Base-by-base conservation (phyloP, 2,888 invertebrate species). In the Loripinus fragilis region DNA sequence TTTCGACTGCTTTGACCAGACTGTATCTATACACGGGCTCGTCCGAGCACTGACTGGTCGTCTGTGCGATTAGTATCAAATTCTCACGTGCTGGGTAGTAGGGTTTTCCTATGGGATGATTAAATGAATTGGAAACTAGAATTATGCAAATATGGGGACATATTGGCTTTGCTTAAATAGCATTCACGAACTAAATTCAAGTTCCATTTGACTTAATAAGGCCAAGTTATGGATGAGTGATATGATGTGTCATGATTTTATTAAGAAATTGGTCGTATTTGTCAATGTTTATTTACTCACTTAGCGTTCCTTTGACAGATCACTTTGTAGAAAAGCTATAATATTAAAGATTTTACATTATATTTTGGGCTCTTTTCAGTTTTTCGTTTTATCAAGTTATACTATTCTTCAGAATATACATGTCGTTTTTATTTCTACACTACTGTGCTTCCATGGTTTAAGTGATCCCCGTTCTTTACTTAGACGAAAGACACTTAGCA, bases 221-320 rank as follows among this genome's bases (percentile, higher is more conserved):
- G 60, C 60, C 30, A 28, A 60, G 60, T 60, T 60, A 60, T 60
- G 60, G 60, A 60, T 60, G 60, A 60, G 60, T 60, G 60, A 60
- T 60, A 60, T 60, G 60, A 60, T 60, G 60, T 60, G 60, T 60
- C 60, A 12, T 28, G 60, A 60, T 60, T 60, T 60, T 60, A 60
- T 60, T 60, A 60, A 33, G 60, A 33, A 60, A 60, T 60, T 60
- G 60, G 60, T 33, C 30, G 28, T 60, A 60, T 33, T 60, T 60
- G 60, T 60, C 60, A 60, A 60, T 60, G 12, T 60, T 60, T 60
- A 17, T 60, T 60, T 60, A 60, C 33, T 60, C 20, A 17, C 2
- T 60, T 33, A 60, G 2, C 8, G 23, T 20, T 33, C 3, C 33
- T 60, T 60, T 60, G 60, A 60, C 60, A 60, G 60, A 60, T 60